These are phyloP conservation scores for Lemur catta DNA, from an alignment of 2,797 vertebrate genomes.

Conservation along the genomic window DNA sequence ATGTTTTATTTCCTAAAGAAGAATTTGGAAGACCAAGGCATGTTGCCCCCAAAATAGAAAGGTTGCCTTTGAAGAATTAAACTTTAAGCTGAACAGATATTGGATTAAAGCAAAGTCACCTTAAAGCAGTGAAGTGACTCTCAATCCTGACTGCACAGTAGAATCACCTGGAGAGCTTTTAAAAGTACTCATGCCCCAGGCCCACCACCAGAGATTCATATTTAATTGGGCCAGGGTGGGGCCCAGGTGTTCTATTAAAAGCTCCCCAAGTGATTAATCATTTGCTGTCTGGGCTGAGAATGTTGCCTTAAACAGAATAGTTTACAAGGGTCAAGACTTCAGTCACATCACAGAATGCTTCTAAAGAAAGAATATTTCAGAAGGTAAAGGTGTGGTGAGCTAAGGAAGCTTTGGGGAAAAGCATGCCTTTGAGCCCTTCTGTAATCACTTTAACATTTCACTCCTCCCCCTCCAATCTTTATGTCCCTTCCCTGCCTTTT, in stretches of 20 bases:
- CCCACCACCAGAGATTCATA: neutral
- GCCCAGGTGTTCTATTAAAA: neutral
- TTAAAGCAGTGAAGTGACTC: neutral
- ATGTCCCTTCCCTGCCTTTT: neutral
- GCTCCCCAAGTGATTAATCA: neutral
- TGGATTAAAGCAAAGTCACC: slow-evolving; percentile 18
- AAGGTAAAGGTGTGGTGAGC: neutral
- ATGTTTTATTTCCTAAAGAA: neutral
- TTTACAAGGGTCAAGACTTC: neutral
- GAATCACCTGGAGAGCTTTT: neutral
- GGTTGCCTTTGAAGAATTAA: slow-evolving; percentile 7
- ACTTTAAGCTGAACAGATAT: neutral
- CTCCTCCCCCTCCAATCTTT: neutral
- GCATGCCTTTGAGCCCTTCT: neutral
- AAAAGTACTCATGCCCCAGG: neutral
- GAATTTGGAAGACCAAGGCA: neutral
- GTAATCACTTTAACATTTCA: neutral
- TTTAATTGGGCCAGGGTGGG: neutral
- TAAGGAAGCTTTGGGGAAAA: neutral
- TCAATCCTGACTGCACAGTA: neutral
- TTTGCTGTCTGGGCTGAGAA: neutral
- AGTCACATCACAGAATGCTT: neutral
- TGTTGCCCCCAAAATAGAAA: neutral
- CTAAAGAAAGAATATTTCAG: neutral
- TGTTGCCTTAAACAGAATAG: neutral